Conservation (phyloP, 2,113 vertebrate genomes). For the Spheniscus mendiculus region DNA sequence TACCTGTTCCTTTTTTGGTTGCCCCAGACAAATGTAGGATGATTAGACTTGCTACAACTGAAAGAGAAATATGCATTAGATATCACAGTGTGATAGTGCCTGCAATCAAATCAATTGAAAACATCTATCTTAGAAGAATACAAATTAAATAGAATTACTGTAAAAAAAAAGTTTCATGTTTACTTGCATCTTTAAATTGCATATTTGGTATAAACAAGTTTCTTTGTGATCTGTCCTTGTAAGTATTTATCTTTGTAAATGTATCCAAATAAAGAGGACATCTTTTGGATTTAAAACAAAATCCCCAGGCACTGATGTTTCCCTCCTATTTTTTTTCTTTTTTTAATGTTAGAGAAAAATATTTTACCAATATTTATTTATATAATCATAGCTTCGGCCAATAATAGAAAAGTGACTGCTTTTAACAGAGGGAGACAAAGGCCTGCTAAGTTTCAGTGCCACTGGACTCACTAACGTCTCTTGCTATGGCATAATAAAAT, state of each 20-base stretch:
- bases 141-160: background rate
- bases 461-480: background rate
- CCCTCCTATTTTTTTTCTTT: background rate
- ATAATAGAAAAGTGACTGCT: background rate
- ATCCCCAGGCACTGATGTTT: background rate
- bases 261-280: background rate
- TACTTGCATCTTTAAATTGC: background rate
- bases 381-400: background rate
- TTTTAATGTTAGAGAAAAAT: background rate
- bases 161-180: background rate
- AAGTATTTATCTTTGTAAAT: background rate
- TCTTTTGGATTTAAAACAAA: background rate
- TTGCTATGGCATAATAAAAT: background rate
- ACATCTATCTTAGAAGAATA: background rate
- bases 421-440: background rate
- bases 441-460: background rate
- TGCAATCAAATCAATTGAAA: background rate
- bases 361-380: background rate
- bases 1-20: slow-evolving; percentile 97
- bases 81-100: background rate
- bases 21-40: slow-evolving; percentile 94
- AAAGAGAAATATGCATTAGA: slow-evolving; percentile 68
- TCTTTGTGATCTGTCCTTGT: background rate
- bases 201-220: background rate
- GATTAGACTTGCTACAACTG: slow-evolving; percentile 99